Conservation (phyloP, 2,797 vertebrate species). For the Lepilemur ruficaudatus region DNA sequence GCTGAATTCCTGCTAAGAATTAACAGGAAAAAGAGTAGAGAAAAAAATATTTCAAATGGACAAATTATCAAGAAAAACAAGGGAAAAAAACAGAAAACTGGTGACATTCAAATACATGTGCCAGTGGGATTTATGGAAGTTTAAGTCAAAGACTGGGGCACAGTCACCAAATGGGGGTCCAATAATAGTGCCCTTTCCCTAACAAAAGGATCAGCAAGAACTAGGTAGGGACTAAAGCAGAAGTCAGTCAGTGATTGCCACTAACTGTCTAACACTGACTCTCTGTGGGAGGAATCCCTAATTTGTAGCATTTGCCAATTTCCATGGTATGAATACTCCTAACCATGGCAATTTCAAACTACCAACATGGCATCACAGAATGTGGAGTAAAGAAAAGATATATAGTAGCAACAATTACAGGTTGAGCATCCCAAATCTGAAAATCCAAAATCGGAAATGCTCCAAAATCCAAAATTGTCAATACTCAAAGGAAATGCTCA, state of each 20-base stretch:
- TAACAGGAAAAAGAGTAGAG: constrained; percentile 7
- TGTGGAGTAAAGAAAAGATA: background rate
- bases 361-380: background rate
- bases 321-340: background rate
- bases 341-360: background rate
- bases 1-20: background rate
- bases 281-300: background rate
- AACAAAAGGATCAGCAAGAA: background rate
- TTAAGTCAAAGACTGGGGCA: background rate
- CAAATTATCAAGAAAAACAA: constrained; percentile 52
- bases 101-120: no score
- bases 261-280: background rate
- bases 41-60: constrained; percentile 53
- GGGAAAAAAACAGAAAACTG: background rate
- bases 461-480: background rate
- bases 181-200: background rate
- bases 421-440: background rate
- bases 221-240: background rate
- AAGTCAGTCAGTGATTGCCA: background rate
- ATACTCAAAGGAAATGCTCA: background rate
- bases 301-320: background rate
- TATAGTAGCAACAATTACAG: background rate
- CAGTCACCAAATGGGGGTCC: background rate
- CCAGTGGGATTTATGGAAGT: background rate
- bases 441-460: background rate